A percentile compares a stretch with the other conserved stretches of the same genome.
Evolutionary conservation across 1,140 invertebrate genomes (phyloP).

Genomic region (Mesaphorura yosii): DNA sequence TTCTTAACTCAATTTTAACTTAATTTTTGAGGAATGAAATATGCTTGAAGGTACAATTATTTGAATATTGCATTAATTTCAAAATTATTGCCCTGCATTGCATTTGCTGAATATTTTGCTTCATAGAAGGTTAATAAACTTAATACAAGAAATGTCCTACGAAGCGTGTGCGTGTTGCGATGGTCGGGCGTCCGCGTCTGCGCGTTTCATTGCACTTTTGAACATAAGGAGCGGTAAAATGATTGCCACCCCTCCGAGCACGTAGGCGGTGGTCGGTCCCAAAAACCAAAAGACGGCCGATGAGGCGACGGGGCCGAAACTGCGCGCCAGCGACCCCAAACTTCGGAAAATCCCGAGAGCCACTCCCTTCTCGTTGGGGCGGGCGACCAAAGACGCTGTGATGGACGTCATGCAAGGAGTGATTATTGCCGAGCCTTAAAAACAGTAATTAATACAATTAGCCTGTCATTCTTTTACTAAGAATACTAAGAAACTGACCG

Average conservation of each 20-base stretch:
- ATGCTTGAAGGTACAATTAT: too few relatives aligned
- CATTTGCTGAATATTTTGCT: too few relatives aligned
- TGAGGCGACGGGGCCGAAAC: slow-evolving; percentile 78
- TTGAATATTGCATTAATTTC: too few relatives aligned
- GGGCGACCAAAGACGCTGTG: slow-evolving; percentile 67
- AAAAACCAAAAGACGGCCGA: slow-evolving; percentile 40
- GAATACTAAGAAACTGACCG: slow-evolving; percentile 5
- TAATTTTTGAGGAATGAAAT: too few relatives aligned
- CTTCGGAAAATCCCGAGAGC: slow-evolving; percentile 89
- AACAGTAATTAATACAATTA: slow-evolving; percentile 23
- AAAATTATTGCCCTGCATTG: too few relatives aligned
- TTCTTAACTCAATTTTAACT: too few relatives aligned
- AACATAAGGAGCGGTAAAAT: slow-evolving; percentile 31
- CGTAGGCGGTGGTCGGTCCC: slow-evolving; percentile 32
- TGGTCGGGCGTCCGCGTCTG: too few relatives aligned
- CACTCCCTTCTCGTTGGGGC: slow-evolving; percentile 74
- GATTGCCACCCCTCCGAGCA: slow-evolving; percentile 30
- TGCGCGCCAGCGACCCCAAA: slow-evolving; percentile 80
- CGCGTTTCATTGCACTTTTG: slow-evolving; percentile 2
- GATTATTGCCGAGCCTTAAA: slow-evolving; percentile 69
- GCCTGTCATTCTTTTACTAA: slow-evolving; percentile 1
- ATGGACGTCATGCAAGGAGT: slow-evolving; percentile 80
- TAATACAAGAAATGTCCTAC: too few relatives aligned
- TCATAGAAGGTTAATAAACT: too few relatives aligned
- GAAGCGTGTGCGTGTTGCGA: too few relatives aligned